Conservation (phyloP, 2,113 vertebrate species). For the Redunca redunca region DNA sequence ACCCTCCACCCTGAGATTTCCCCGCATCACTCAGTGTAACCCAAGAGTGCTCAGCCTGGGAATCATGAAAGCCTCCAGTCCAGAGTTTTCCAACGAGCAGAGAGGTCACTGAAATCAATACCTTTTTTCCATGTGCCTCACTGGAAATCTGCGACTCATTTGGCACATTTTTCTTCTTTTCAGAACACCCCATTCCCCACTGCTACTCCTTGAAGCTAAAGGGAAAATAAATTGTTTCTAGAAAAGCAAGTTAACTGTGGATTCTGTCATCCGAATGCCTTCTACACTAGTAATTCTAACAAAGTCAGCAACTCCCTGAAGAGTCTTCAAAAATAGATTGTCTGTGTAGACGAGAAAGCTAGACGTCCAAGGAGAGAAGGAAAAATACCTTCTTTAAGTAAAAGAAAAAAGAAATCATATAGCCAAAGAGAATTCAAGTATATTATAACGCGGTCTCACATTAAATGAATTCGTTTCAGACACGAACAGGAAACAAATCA, state of each 20-base stretch:
- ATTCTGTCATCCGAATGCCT: background rate
- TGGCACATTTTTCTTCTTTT: constrained; percentile 28
- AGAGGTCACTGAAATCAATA: constrained; percentile 69
- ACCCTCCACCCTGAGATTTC: background rate
- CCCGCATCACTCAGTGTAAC: background rate
- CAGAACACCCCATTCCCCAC: background rate
- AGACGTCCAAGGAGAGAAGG: background rate
- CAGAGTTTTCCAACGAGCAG: constrained; percentile 39
- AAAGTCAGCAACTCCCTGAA: constrained; percentile 2
- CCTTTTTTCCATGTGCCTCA: constrained; percentile 68
- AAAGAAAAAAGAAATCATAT: background rate
- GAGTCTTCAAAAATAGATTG: background rate
- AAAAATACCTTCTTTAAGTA: background rate
- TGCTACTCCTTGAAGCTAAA: background rate
- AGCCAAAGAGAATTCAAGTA: background rate
- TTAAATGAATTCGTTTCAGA: constrained; percentile 32
- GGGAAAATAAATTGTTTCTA: constrained; percentile 33
- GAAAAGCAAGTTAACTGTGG: constrained; percentile 27
- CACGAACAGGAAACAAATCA: constrained; percentile 71
- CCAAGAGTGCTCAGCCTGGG: constrained; percentile 3
- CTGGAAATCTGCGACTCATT: constrained; percentile 48
- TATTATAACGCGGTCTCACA: background rate
- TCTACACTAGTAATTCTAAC: background rate
- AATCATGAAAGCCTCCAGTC: constrained; percentile 51
- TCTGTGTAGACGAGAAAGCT: background rate